Evolutionary conservation across 2,888 invertebrate genomes (phyloP).

Genomic region (Exocentrus adspersus): DNA sequence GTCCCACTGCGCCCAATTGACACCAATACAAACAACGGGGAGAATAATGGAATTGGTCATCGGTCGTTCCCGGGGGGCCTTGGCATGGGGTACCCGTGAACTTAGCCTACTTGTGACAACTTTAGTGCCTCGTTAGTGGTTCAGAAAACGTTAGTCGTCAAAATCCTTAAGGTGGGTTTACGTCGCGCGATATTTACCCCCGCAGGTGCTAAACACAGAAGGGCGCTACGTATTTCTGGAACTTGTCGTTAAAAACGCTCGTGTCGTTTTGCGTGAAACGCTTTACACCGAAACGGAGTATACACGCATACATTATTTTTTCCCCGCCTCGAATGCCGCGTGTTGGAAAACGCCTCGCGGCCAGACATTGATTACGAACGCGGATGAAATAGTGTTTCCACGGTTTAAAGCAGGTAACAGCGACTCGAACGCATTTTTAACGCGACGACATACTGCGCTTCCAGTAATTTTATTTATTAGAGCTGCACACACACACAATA

Average conservation of each 20-base stretch:
- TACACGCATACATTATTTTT: background rate
- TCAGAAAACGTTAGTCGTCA: too few relatives aligned
- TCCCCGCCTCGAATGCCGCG: background rate
- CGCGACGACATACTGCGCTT: background rate
- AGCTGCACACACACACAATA: background rate
- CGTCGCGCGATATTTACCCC: too few relatives aligned
- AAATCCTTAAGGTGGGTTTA: too few relatives aligned
- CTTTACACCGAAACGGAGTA: background rate
- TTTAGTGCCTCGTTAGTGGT: too few relatives aligned
- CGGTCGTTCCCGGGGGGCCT: background rate
- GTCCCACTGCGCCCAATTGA: conserved; percentile 23
- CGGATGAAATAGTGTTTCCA: background rate
- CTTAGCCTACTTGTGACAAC: too few relatives aligned
- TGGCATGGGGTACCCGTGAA: background rate
- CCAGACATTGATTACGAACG: background rate
- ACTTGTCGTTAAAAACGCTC: too few relatives aligned
- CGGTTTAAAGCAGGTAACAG: background rate
- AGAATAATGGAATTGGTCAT: background rate
- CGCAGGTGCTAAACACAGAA: too few relatives aligned
- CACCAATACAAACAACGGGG: conserved; percentile 5
- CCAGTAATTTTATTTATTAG: conserved; percentile 4
- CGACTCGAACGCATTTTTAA: background rate
- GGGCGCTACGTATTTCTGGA: too few relatives aligned
- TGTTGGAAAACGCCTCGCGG: background rate
- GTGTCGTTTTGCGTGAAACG: too few relatives aligned